Base-by-base conservation (phyloP, 1,140 invertebrate genomes). In the Bradysia coprophila region DNA sequence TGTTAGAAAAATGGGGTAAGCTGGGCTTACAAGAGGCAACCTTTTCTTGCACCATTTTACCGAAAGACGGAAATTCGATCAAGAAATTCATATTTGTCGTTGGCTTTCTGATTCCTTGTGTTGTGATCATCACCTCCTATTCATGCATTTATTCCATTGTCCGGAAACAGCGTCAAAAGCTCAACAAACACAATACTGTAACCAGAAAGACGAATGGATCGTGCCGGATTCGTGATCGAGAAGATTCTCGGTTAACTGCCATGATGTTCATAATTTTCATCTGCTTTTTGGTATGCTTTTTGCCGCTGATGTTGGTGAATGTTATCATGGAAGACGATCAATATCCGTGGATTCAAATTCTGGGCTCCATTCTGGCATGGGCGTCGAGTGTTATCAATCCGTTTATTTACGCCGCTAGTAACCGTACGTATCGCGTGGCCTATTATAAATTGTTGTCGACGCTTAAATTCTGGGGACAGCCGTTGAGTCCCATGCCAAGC, bases 261-360 rank as follows among this genome's bases (percentile, higher is more conserved):
- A 70, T 89, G 47, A 89, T 91, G 79, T 64, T 86, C 24, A 75
- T 77, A 10, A 90, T 90, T 51, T 91, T 91, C 57, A 62, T 83
- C 11, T 82, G 79, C 51, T 90, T 89, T 61, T 58, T 89, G 1
- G 59, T 80, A 19, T 89, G 81, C 52, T 91, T 87, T 61, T 66
- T 89, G 41, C 86, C 85, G 0, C 63, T 89, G 28, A 86, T 87
- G 78, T 65, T 89, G 38, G 80, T 80, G 49, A 90, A 89, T 58
- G 83, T 89, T 11, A 69, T 80, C 32, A 81, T 85, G 55, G 80
- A 87, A 50, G 69, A 75, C 20, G 71, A 75, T 34, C 65, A 60
- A 1, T 75, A 76, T 48, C 84, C 84, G 9, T 71, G 69, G 53
- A 49, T 88, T 0, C 82, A 89, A 52, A 73, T 87, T 10, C 62